These are phyloP conservation scores for Nephila pilipes DNA, from an alignment of 1,140 invertebrate genomes.

Conservation along the genomic window DNA sequence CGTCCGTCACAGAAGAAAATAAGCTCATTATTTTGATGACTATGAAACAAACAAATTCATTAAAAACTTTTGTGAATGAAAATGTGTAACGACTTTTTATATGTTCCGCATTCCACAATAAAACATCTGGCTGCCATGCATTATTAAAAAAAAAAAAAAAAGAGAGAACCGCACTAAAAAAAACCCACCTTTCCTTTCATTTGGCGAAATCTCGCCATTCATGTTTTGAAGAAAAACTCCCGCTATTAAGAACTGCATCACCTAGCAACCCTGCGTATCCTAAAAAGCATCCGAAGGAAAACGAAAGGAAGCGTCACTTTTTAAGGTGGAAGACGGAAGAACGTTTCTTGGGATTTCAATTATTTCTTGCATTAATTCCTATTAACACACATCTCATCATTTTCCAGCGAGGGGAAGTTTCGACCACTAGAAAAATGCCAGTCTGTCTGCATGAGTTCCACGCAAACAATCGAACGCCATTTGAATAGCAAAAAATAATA, in stretches of 20 bases:
- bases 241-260: not conserved
- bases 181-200: not conserved
- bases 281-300: not conserved
- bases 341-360: not conserved
- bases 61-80: too few species aligned
- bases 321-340: not conserved
- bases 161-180: too few species aligned
- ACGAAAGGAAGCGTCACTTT: conserved; percentile 40
- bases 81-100: too few species aligned
- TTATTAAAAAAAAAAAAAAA: too few species aligned
- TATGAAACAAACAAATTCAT: too few species aligned
- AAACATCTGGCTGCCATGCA: too few species aligned
- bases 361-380: not conserved
- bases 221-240: not conserved
- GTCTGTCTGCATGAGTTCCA: not conserved
- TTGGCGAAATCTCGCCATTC: not conserved
- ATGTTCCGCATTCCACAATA: too few species aligned
- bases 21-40: too few species aligned
- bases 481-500: not conserved
- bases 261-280: conserved; percentile 12
- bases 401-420: not conserved
- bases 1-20: too few species aligned
- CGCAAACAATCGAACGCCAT: not conserved
- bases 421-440: not conserved
- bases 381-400: not conserved